Base-by-base conservation (phyloP, 2,797 vertebrate species). In the Eulemur albifrons region DNA sequence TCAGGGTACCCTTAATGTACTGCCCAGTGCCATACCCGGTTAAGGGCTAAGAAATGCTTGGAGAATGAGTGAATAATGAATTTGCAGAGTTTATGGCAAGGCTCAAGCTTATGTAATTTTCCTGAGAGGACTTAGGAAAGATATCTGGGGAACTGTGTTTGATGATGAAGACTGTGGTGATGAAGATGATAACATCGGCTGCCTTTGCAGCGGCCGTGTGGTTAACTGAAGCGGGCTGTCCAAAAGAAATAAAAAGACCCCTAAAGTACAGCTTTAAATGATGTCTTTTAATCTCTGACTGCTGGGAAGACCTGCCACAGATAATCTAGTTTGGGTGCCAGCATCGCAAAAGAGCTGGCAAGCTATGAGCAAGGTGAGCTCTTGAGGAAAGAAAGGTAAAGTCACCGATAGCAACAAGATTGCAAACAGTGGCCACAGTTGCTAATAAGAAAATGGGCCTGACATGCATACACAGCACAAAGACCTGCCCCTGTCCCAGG, bases 331-430 rank as follows among this genome's bases (percentile, higher is more conserved):
- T 45, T 72, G 52, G 35, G 63, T 10, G 45, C 90, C 80, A 84
- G 90, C 57, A 54, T 48, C 70, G 32, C 59, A 52, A 32, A 77
- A 88, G 38, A 84, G 40, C 40, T 40, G 52, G 45, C n/a, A 61
- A 57, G 63, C 17, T 10, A 18, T 17, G 35, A 50, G 14, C 45
- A 59, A 52, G 73, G 50, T 48, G n/a, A 81, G 76, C 59, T 90
- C 50, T 65, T 27, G 93, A 61, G 38, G 69, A 94, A 73, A 18
- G 67, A 81, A 45, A 70, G 76, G 48, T n/a, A 61, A 75, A 63
- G 32, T 57, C 35, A 13, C 32, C 14, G 50, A 11, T 25, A 73
- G 77, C 32, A 80, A 11, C 40, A 43, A 63, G 43, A 30, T 1
- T 61, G 50, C 40, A 43, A 35, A 65, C 79, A 50, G 27, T 40